phyloP scores from a whole-genome alignment of 2,888 invertebrate species.

The Xanthorhoe designata region DNA sequence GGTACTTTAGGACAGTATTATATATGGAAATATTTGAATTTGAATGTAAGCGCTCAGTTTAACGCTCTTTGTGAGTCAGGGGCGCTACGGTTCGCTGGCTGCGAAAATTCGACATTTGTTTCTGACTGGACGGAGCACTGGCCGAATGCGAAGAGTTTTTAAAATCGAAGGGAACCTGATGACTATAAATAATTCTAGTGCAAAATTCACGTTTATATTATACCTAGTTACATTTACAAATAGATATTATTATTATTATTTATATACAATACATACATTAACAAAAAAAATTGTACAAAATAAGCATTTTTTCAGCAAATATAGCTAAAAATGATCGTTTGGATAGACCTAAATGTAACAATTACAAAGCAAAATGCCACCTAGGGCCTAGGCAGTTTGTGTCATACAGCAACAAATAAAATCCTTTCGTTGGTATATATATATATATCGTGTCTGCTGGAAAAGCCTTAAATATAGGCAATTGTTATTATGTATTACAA shows the following conservation, averaged over 20 bases:
- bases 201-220: background rate
- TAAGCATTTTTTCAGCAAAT: too few relatives aligned
- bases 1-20: slow-evolving; percentile 16
- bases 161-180: slow-evolving; percentile 3
- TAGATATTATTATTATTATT: too few relatives aligned
- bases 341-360: background rate
- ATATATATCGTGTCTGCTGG: slow-evolving; percentile 4
- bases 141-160: slow-evolving; percentile 40
- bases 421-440: background rate
- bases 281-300: background rate
- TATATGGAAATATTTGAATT: slow-evolving; percentile 55
- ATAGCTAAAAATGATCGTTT: background rate
- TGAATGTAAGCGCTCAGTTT: slow-evolving; percentile 68
- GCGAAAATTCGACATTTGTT: slow-evolving; percentile 75
- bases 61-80: slow-evolving; percentile 74
- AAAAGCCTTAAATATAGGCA: slow-evolving; percentile 36
- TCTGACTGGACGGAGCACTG: slow-evolving; percentile 50
- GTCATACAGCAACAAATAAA: background rate
- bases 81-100: slow-evolving; percentile 73
- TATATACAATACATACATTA: background rate
- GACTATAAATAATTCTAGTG: background rate
- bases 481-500: slow-evolving; percentile 13
- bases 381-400: background rate
- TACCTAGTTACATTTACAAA: too few relatives aligned
- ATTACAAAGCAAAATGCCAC: background rate